These are phyloP conservation scores for Sturmia bella DNA, from an alignment of 2,888 invertebrate genomes.

Conservation along the genomic window DNA sequence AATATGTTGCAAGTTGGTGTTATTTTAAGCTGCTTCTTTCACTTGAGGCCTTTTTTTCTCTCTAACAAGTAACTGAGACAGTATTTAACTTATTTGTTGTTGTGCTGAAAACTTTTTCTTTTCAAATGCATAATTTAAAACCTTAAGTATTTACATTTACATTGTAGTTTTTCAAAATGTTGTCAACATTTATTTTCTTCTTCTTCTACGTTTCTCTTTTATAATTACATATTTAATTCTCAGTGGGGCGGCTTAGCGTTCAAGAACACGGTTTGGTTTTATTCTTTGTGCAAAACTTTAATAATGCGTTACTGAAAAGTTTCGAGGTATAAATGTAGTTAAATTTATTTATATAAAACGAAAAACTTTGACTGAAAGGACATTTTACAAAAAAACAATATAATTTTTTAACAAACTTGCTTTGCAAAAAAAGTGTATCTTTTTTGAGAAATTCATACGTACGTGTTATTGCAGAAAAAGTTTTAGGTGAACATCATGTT, in stretches of 20 bases:
- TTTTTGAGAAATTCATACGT: too few species aligned
- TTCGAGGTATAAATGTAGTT: too few species aligned
- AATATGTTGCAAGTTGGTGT: conserved; percentile 65
- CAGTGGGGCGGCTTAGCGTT: conserved; percentile 42
- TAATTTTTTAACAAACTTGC: too few species aligned
- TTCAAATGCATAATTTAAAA: conserved; percentile 61
- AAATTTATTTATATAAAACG: too few species aligned
- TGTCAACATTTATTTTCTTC: neutral
- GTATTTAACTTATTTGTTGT: conserved; percentile 55
- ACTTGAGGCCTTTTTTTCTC: conserved; percentile 61
- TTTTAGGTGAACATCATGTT: too few species aligned
- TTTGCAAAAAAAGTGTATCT: too few species aligned
- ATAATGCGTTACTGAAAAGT: neutral
- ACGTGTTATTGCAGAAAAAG: too few species aligned
- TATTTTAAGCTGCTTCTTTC: conserved; percentile 59
- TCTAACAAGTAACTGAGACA: conserved; percentile 52
- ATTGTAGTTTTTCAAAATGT: conserved; percentile 26
- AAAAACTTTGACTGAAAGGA: too few species aligned
- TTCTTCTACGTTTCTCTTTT: conserved; percentile 2
- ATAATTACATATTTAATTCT: conserved; percentile 65
- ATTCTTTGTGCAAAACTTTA: neutral
- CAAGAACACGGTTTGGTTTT: conserved; percentile 23
- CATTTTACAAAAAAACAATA: too few species aligned
- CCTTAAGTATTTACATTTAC: conserved; percentile 42
- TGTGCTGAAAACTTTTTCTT: conserved; percentile 41